Conservation (phyloP, 1,140 invertebrate genomes). For the Zaprionus lachaisei region DNA sequence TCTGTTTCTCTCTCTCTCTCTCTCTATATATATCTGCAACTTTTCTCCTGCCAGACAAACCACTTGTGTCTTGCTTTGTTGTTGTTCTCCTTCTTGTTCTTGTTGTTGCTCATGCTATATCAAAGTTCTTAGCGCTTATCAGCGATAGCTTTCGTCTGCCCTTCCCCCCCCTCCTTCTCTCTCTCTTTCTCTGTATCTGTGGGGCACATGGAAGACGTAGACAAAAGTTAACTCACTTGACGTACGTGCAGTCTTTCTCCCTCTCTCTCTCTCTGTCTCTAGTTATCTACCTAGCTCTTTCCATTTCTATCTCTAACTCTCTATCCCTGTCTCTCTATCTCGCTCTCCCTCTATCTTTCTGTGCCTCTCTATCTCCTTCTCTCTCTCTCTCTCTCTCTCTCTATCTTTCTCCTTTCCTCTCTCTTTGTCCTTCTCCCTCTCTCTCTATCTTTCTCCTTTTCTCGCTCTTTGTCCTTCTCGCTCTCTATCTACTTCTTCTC, state of each 20-base stretch:
- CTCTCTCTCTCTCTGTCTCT: neutral
- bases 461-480: neutral
- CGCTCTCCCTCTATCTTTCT: no score
- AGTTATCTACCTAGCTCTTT: neutral
- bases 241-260: neutral
- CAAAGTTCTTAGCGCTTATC: conserved; percentile 69
- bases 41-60: conserved; percentile 42
- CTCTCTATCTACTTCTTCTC: neutral
- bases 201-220: conserved; percentile 48
- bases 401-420: neutral
- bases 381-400: neutral
- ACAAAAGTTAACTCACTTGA: conserved; percentile 29
- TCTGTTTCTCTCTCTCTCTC: neutral
- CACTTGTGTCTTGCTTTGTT: conserved; percentile 30
- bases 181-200: neutral
- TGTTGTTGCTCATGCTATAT: conserved; percentile 36
- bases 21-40: neutral
- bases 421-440: neutral
- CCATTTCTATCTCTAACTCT: no score
- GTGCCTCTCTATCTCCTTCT: no score
- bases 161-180: neutral
- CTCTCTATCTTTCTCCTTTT: no score
- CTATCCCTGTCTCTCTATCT: no score
- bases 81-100: neutral
- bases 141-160: conserved; percentile 21